Percentiles rank a stretch among this genome's conserved stretches.
phyloP scores from a whole-genome alignment of 2,113 vertebrate species.

The Python bivittatus region DNA sequence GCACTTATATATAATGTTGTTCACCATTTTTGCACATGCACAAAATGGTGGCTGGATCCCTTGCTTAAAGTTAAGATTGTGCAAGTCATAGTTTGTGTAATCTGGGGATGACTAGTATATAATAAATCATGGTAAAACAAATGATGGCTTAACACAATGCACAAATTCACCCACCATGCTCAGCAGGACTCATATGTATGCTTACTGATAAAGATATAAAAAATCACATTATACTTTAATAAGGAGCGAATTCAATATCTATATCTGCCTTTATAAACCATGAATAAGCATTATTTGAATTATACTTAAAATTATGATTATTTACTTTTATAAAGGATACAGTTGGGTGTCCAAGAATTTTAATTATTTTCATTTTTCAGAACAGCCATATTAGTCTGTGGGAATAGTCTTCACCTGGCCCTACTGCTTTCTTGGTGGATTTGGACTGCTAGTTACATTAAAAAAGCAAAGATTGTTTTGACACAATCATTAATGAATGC shows the following conservation, averaged over 20 bases:
- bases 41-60: no score
- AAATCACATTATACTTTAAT: neutral
- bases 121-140: neutral
- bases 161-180: neutral
- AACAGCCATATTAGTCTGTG: neutral
- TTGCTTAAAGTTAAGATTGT: neutral
- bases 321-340: neutral
- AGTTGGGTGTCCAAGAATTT: neutral
- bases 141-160: neutral
- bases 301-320: neutral
- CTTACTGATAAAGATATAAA: no score
- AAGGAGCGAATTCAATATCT: neutral
- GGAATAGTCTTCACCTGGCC: neutral
- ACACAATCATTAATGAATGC: neutral
- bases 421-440: neutral
- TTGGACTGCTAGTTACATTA: no score
- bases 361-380: neutral
- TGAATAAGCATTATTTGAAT: neutral
- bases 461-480: no score
- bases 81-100: neutral
- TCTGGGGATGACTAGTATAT: neutral
- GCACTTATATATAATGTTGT: no score
- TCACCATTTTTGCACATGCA: no score
- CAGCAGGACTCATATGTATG: neutral
- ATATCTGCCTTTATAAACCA: neutral